Evolutionary conservation across 2,797 vertebrate genomes (phyloP).

Genomic region (Clarias platycephalus): DNA sequence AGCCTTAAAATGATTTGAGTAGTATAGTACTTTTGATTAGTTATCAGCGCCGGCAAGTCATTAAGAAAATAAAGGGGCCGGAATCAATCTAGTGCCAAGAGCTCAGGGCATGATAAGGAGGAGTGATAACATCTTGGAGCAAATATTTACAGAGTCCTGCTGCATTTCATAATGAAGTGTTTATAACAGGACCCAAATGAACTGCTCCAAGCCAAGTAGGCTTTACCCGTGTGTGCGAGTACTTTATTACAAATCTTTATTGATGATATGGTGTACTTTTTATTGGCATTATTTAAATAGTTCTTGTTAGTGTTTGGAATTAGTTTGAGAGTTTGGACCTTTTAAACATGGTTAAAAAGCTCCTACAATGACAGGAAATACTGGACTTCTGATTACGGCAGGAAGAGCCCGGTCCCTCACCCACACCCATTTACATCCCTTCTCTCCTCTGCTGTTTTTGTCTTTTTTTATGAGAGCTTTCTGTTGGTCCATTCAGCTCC

Average conservation of each 20-base stretch:
- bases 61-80: conserved; percentile 69
- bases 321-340: conserved; percentile 39
- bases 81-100: conserved; percentile 67
- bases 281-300: background rate
- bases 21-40: conserved; percentile 53
- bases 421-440: conserved; percentile 79
- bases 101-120: conserved; percentile 75
- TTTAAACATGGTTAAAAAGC: conserved; percentile 63
- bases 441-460: conserved; percentile 73
- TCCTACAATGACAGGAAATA: conserved; percentile 80
- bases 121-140: conserved; percentile 64
- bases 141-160: conserved; percentile 80
- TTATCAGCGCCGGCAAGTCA: conserved; percentile 66
- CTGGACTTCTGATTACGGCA: conserved; percentile 77
- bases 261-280: background rate
- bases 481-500: conserved; percentile 57
- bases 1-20: conserved; percentile 40
- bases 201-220: conserved; percentile 57
- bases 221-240: conserved; percentile 27
- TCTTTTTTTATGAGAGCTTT: conserved; percentile 64
- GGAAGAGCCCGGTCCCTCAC: conserved; percentile 75
- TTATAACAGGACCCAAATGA: conserved; percentile 71
- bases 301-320: background rate
- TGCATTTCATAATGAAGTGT: conserved; percentile 78
- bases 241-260: background rate